These are phyloP conservation scores for Hirtodrosophila cameraria DNA, from an alignment of 2,888 invertebrate species.

Conservation along the genomic window DNA sequence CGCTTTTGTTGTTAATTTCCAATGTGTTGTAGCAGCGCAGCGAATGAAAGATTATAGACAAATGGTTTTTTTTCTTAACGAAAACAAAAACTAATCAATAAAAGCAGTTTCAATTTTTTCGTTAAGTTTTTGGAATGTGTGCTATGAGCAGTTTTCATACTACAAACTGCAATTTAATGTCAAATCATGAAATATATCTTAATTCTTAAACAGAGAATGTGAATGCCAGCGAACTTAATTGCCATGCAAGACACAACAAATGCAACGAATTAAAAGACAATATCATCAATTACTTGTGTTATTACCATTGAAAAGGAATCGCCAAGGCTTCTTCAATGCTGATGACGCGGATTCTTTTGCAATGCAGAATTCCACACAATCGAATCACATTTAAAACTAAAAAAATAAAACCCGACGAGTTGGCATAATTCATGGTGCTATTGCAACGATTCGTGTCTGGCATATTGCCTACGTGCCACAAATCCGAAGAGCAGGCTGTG, in stretches of 20 bases:
- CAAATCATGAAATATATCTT: slow-evolving; percentile 26
- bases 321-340: slow-evolving; percentile 13
- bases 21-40: slow-evolving; percentile 13
- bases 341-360: slow-evolving; percentile 46
- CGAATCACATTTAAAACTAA: slow-evolving; percentile 21
- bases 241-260: slow-evolving; percentile 69
- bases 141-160: neutral
- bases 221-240: slow-evolving; percentile 44
- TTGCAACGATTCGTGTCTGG: slow-evolving; percentile 66
- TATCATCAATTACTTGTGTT: slow-evolving; percentile 83
- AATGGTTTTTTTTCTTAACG: slow-evolving; percentile 36
- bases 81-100: slow-evolving; percentile 7
- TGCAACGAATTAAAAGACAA: slow-evolving; percentile 84
- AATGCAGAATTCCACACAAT: slow-evolving; percentile 42
- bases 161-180: slow-evolving; percentile 19
- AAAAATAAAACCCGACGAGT: slow-evolving; percentile 38
- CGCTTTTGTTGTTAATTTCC: slow-evolving; percentile 39
- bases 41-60: slow-evolving; percentile 34
- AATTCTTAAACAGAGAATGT: slow-evolving; percentile 18
- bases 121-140: neutral
- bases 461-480: slow-evolving; percentile 40
- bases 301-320: slow-evolving; percentile 73
- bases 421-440: slow-evolving; percentile 56
- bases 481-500: slow-evolving; percentile 24
- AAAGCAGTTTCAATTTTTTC: slow-evolving; percentile 1